These are phyloP conservation scores for Cydia amplana DNA, from an alignment of 1,140 invertebrate genomes.

Conservation along the genomic window DNA sequence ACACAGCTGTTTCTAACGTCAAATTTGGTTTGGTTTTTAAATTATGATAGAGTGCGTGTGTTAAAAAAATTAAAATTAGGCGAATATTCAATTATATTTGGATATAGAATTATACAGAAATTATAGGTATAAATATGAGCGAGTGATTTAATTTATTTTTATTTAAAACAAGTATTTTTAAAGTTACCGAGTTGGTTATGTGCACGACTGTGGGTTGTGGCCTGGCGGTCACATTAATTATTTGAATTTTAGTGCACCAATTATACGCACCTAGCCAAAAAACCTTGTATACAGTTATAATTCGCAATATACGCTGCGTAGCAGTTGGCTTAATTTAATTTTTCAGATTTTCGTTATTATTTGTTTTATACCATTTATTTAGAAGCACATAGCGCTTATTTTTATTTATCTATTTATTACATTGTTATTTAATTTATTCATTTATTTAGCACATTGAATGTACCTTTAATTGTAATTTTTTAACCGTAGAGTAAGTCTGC, in stretches of 20 bases:
- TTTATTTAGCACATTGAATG: not conserved
- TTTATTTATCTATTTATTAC: not conserved
- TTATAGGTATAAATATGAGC: not conserved
- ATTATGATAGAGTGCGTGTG: slow-evolving; percentile 3
- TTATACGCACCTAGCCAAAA: not conserved
- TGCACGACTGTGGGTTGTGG: not conserved
- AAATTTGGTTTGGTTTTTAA: slow-evolving; percentile 1
- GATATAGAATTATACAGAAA: too few relatives aligned
- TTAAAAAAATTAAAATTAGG: not conserved
- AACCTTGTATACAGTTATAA: not conserved
- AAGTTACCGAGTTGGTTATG: not conserved
- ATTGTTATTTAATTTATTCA: slow-evolving; percentile 9
- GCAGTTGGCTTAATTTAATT: not conserved
- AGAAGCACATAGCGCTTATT: slow-evolving; percentile 2
- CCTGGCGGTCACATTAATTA: not conserved
- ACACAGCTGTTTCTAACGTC: not conserved
- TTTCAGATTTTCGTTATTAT: not conserved
- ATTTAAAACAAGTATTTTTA: not conserved
- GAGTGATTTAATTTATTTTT: not conserved
- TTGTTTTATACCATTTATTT: not conserved
- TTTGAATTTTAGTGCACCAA: not conserved
- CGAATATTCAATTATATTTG: not conserved
- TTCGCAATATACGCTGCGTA: not conserved
- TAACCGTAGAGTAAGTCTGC: slow-evolving; percentile 16
- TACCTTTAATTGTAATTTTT: slow-evolving; percentile 24